Base-by-base conservation (phyloP, 2,113 vertebrate genomes). In the Epinephelus moara region DNA sequence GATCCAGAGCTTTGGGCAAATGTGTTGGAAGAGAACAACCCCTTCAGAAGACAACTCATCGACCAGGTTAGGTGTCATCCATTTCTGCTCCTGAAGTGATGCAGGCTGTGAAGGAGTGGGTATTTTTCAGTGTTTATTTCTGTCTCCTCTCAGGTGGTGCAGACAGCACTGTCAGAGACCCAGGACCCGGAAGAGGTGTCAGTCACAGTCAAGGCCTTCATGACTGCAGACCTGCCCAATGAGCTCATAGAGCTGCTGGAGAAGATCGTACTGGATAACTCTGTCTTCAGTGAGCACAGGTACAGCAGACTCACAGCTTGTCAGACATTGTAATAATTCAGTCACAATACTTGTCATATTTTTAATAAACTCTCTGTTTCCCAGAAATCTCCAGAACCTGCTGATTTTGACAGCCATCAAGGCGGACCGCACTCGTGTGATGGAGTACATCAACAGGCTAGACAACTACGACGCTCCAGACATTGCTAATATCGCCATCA, bases 101-200 rank as follows among this genome's bases (percentile, higher is more conserved):
- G 33, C 37, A 21, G 10, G 8, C 33, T 52, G 33, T 18, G n/a
- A 55, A 55, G 33, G 25, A 62, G 6, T 18, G 15, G 0, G n/a
- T 1, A 45, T 47, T 70, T 37, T 11, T 0, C 1, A 7, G 6
- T 67, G 21, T 5, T 50, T 57, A 25, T 10, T 40, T 42, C 14
- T 23, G 15, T 72, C 10, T 55, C 3, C 1, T 53, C 70, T 30
- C 83, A 99, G 97, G 97, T 99, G 91, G 98, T 99, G 52, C 97
- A 99, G 82, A 98, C 97, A 0, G 97, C 98, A 56, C 94, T 98
- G 79, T 96, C 97, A 2, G 98, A 98, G 90, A 98, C 97, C 0
- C 97, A 97, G 80, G 97, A 98, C 89, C 97, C 97, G 18, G 97
- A 98, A 89, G 98, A 98, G 74, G 95, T 98, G 85, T 98, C 97